phyloP scores from a whole-genome alignment of 2,888 invertebrate genomes.

The Dicyrtoma fusca region DNA sequence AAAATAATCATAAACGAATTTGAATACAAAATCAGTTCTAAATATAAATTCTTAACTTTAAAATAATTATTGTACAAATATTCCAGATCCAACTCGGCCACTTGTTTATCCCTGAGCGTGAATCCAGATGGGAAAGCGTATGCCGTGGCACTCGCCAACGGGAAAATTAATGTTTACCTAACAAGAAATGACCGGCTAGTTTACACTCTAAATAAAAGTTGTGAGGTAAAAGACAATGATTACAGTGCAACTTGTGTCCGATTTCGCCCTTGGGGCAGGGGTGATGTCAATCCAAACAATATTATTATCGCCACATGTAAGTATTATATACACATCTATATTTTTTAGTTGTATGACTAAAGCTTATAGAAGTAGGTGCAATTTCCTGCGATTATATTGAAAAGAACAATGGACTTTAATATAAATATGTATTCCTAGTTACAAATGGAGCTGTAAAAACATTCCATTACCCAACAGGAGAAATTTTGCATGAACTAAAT shows the following conservation, averaged over 20 bases:
- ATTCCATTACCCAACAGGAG: slow-evolving; percentile 70
- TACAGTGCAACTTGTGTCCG: slow-evolving; percentile 67
- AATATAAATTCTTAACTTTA: too few relatives aligned
- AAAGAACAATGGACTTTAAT: neutral
- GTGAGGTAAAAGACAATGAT: slow-evolving; percentile 63
- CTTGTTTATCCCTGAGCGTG: slow-evolving; percentile 65
- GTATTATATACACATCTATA: neutral
- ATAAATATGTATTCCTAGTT: slow-evolving; percentile 61
- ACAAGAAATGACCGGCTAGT: slow-evolving; percentile 63
- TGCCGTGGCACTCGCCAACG: slow-evolving; percentile 68
- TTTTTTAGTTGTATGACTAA: too few relatives aligned
- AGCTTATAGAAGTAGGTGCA: too few relatives aligned
- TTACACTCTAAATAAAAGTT: slow-evolving; percentile 64
- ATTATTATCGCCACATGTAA: slow-evolving; percentile 45
- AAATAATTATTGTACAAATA: too few relatives aligned
- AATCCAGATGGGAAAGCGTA: slow-evolving; percentile 67
- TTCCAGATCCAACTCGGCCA: slow-evolving; percentile 34
- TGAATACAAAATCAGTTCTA: too few relatives aligned
- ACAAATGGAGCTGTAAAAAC: slow-evolving; percentile 70
- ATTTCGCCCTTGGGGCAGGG: slow-evolving; percentile 65
- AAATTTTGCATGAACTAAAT: slow-evolving; percentile 69
- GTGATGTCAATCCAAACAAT: slow-evolving; percentile 63
- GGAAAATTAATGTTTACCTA: slow-evolving; percentile 65
- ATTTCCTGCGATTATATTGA: neutral
- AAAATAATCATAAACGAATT: neutral